phyloP scores from a whole-genome alignment of 2,113 vertebrate genomes.

The Eulemur rufifrons region DNA sequence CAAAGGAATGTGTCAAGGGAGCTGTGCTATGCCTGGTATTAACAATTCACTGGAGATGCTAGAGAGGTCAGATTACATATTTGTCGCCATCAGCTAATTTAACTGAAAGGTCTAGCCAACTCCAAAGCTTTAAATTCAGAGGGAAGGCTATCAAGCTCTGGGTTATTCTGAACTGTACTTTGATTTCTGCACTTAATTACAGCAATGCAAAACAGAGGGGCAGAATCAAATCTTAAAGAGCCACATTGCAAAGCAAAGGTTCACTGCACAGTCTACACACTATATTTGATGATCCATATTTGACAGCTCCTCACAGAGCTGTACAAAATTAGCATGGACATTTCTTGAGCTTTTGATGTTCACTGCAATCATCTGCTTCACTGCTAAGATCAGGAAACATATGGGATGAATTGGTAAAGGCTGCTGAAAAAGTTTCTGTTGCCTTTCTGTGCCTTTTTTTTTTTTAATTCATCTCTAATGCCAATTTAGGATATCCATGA shows the following conservation, averaged over 20 bases:
- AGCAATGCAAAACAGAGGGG: slow-evolving; percentile 49
- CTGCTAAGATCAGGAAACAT: slow-evolving; percentile 52
- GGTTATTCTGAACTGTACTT: slow-evolving; percentile 58
- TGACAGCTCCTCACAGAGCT: slow-evolving; percentile 27
- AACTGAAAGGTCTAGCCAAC: slow-evolving; percentile 65
- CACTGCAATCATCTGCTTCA: slow-evolving; percentile 33
- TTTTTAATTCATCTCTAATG: neutral
- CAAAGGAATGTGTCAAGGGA: slow-evolving; percentile 58
- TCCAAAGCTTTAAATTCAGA: slow-evolving; percentile 58
- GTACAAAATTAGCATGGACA: slow-evolving; percentile 55
- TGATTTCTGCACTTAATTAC: slow-evolving; percentile 59
- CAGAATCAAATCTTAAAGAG: slow-evolving; percentile 37
- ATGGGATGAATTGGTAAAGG: slow-evolving; percentile 49
- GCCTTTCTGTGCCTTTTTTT: neutral
- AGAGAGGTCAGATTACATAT: slow-evolving; percentile 60
- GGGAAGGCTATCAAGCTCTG: slow-evolving; percentile 24
- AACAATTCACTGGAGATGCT: slow-evolving; percentile 66
- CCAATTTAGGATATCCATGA: slow-evolving; percentile 30
- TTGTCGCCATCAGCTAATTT: slow-evolving; percentile 71
- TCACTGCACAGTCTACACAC: neutral
- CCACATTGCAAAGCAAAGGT: slow-evolving; percentile 32
- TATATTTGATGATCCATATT: slow-evolving; percentile 7
- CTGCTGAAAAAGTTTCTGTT: slow-evolving; percentile 33
- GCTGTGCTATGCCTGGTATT: slow-evolving; percentile 30
- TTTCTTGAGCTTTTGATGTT: slow-evolving; percentile 62